phyloP scores from a whole-genome alignment of 2,113 vertebrate species.

The Bucco capensis region DNA sequence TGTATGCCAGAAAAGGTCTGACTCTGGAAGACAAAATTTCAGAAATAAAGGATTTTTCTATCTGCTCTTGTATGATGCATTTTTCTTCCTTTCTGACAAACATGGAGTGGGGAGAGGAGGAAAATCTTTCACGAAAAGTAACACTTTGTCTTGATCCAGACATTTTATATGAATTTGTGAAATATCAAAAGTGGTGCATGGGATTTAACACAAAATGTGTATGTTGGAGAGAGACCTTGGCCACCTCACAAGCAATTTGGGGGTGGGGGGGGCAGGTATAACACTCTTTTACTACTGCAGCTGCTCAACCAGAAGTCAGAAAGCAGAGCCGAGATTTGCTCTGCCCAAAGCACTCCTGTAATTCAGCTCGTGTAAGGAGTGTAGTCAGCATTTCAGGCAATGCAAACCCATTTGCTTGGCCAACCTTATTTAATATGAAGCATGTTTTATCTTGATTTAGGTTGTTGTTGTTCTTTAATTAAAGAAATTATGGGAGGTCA shows the following conservation, averaged over 20 bases:
- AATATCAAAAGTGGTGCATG: not conserved
- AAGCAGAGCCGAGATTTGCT: not conserved
- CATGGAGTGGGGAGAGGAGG: accelerated
- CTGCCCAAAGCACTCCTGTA: not conserved
- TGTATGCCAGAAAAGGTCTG: not conserved
- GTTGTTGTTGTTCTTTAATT: constrained; percentile 61
- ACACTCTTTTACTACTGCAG: not conserved
- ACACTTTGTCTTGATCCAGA: not conserved
- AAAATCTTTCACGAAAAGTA: not conserved
- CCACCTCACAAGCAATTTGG: not conserved
- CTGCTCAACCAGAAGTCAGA: not conserved
- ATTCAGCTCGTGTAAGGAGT: not conserved
- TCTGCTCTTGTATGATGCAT: not conserved
- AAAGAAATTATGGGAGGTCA: constrained; percentile 61
- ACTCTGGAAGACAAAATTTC: not conserved
- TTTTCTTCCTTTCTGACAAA: constrained; percentile 23
- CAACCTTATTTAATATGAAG: constrained; percentile 48
- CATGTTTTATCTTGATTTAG: constrained; percentile 53
- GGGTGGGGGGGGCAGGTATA: not conserved
- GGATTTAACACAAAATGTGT: not conserved
- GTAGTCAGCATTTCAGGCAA: constrained; percentile 2
- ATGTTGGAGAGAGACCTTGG: not conserved
- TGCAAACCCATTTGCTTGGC: constrained; percentile 9
- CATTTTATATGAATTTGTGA: not conserved
- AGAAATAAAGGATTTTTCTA: constrained; percentile 6